These are phyloP conservation scores for Ceratotherium simum DNA, from an alignment of 2,113 vertebrate species.

Conservation along the genomic window DNA sequence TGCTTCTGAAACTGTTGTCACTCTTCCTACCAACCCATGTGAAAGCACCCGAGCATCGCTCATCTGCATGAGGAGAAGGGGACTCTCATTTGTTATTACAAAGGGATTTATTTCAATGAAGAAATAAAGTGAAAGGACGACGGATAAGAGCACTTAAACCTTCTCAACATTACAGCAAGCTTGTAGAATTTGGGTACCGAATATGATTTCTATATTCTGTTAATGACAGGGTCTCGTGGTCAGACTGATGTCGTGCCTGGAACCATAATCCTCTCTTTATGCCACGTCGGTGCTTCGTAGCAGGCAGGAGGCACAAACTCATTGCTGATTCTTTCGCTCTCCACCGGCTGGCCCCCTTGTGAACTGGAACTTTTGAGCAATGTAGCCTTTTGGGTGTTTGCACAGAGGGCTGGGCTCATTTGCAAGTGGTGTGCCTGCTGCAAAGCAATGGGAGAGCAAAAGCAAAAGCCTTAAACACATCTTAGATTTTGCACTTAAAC, in stretches of 20 bases:
- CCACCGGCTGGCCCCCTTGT: conserved; percentile 48
- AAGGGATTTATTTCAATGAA: conserved; percentile 86
- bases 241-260: conserved; percentile 28
- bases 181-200: conserved; percentile 74
- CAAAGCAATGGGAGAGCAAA: not conserved
- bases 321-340: conserved; percentile 43
- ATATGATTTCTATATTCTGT: conserved; percentile 66
- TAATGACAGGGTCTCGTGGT: conserved; percentile 57
- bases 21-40: conserved; percentile 57
- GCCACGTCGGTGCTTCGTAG: conserved; percentile 62
- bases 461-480: not conserved
- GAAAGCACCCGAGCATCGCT: conserved; percentile 62
- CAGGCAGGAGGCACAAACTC: conserved; percentile 55
- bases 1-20: not conserved
- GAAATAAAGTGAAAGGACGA: conserved; percentile 80
- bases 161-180: conserved; percentile 78
- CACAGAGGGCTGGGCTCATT: not conserved
- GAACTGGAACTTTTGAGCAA: conserved; percentile 29
- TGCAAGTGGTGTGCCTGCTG: not conserved
- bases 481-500: not conserved
- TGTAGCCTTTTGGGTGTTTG: conserved; percentile 17
- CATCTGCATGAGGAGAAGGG: conserved; percentile 81
- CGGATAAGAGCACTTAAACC: conserved; percentile 85
- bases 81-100: conserved; percentile 82
- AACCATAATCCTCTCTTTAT: conserved; percentile 65